Evolutionary conservation across 1,140 invertebrate species (phyloP), one percentile per base, ranked within the genome.

Genomic region (Helicoverpa armigera): DNA sequence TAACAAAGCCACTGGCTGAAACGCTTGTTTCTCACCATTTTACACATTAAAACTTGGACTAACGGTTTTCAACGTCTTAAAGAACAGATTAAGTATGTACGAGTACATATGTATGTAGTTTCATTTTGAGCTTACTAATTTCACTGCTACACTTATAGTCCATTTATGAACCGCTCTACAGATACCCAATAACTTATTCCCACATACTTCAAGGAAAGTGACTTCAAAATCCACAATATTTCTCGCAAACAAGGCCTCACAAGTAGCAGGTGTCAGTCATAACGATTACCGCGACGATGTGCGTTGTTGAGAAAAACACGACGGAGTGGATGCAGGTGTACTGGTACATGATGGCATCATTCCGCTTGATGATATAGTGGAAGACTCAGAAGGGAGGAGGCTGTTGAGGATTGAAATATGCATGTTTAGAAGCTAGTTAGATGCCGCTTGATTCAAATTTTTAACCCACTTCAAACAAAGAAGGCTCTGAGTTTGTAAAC

Each of bases 281-380:
- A 72, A 53, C 16, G 69, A 31, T 72, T 53, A 72, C 50, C 69
- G 5, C 29, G 43, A 54, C 69, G 69, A 53, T 72, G 23, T 35
- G 65, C 18, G 58, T 50, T 18, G 10, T 29, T 11, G 5, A 31
- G 23, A 29, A 72, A 31, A 72, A 53, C 50, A 1, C 80, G 50
- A 72, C 54, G 23, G 50, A 72, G 63, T 35, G 69, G 69, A 50
- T 79, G 53, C 77, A 31, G 31, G 77, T 51, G 65, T 58, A n/a
- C 29, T 16, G 1, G 9, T n/a, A n/a, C 9, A 58, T 63, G 65
- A 50, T 50, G 35, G 50, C 69, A 23, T 54, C 69, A 72, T 72
- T 72, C 16, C 14, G 11, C 13, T 23, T 14, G 3, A 65, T 70
- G 61, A 79, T 43, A 23, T 72, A 80, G 43, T 69, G 53, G 31